Percentiles rank a stretch among this genome's conserved stretches.
Conservation (phyloP, 2,797 vertebrate species). For the Odontamblyopus lacepedii region DNA sequence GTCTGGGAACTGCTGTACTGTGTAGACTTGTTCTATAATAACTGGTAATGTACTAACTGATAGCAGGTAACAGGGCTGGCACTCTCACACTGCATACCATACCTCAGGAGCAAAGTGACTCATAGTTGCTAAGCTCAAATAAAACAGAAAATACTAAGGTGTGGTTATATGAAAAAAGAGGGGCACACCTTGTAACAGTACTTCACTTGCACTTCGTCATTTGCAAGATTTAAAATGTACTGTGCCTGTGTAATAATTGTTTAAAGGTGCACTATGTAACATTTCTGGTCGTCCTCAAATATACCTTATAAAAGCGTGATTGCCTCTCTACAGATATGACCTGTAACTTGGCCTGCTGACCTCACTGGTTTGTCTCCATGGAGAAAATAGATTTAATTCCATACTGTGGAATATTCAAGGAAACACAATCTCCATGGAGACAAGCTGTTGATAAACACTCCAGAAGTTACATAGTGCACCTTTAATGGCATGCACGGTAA, state of each 20-base stretch:
- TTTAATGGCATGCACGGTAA: neutral
- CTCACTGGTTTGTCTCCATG: neutral
- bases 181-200: conserved; percentile 50
- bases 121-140: conserved; percentile 44
- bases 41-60: neutral
- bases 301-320: neutral
- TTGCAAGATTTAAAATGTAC: conserved; percentile 12
- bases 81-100: conserved; percentile 9
- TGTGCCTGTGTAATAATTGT: neutral
- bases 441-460: neutral
- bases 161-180: conserved; percentile 47
- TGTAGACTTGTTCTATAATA: neutral
- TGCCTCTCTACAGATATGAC: too few species aligned
- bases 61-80: neutral
- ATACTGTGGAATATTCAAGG: neutral
- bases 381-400: neutral
- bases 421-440: neutral
- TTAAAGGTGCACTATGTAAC: neutral
- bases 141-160: conserved; percentile 58
- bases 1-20: neutral
- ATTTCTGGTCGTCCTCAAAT: neutral
- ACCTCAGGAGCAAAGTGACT: conserved; percentile 31
- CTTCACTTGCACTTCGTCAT: conserved; percentile 19
- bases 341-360: too few species aligned
- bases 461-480: neutral